Conservation (phyloP, 2,888 invertebrate species). For the Cryptophagus acutangulus region DNA sequence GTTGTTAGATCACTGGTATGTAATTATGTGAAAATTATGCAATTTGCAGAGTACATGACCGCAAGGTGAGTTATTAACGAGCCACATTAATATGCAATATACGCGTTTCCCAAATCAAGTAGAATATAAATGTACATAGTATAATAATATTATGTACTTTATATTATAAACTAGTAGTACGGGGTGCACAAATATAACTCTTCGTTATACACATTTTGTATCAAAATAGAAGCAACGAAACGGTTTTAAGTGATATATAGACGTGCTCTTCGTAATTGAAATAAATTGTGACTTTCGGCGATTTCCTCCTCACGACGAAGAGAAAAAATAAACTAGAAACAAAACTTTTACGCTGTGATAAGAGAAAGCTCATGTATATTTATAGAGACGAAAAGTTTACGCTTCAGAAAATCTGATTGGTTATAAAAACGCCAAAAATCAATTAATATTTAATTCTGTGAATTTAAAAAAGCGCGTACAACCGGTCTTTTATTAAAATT, state of each 20-base stretch:
- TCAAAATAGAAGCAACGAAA: conserved; percentile 26
- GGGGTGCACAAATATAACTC: conserved; percentile 19
- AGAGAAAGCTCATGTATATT: conserved; percentile 28
- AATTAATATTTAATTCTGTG: conserved; percentile 20
- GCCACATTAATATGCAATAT: conserved; percentile 12
- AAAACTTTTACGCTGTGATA: conserved; percentile 19
- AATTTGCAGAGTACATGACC: too few relatives aligned
- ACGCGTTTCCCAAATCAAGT: conserved; percentile 10
- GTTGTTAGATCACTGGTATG: too few relatives aligned
- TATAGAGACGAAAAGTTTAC: conserved; percentile 14
- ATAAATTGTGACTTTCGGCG: conserved; percentile 28
- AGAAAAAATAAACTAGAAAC: too few relatives aligned
- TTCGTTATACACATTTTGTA: conserved; percentile 27
- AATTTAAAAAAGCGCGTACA: conserved; percentile 11
- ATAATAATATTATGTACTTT: too few relatives aligned
- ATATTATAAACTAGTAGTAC: conserved; percentile 11
- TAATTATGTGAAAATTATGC: too few relatives aligned
- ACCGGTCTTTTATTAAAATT: conserved; percentile 17
- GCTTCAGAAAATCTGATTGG: not conserved
- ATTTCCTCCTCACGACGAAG: too few relatives aligned
- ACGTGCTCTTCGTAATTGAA: conserved; percentile 28
- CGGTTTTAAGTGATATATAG: conserved; percentile 30
- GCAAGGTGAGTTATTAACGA: too few relatives aligned
- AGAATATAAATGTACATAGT: too few relatives aligned
- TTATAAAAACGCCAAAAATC: conserved; percentile 13